A percentile compares a stretch with the other conserved stretches of the same genome.
These are phyloP conservation scores for Pitangus sulphuratus DNA, from an alignment of 2,797 vertebrate genomes.

Conservation along the genomic window DNA sequence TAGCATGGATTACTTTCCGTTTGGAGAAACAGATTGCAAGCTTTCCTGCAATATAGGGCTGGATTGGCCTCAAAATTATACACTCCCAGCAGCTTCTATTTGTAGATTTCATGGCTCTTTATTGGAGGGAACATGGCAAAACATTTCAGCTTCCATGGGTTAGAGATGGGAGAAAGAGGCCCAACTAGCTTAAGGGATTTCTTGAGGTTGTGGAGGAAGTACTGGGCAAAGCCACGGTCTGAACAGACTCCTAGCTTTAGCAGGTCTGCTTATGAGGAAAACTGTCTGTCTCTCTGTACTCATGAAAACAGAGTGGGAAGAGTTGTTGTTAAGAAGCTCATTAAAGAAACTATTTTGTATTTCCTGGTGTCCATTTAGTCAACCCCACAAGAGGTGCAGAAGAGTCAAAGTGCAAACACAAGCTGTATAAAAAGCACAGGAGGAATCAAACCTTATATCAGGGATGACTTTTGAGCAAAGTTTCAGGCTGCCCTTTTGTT, in stretches of 20 bases:
- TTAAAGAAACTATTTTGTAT: neutral
- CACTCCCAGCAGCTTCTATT: neutral
- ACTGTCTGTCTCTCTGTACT: neutral
- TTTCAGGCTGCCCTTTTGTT: neutral
- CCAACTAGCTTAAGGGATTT: neutral
- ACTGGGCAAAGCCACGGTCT: neutral
- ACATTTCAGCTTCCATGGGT: neutral
- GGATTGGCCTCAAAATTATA: neutral
- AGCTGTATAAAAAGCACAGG: neutral
- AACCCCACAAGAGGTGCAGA: neutral
- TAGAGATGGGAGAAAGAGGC: neutral
- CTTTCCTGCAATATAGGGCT: neutral
- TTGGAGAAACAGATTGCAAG: conserved; percentile 4
- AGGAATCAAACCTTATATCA: neutral
- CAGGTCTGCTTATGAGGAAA: neutral
- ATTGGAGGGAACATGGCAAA: neutral
- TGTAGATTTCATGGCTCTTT: neutral
- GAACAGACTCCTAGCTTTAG: neutral
- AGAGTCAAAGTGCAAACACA: neutral
- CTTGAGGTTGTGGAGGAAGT: neutral
- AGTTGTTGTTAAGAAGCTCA: neutral
- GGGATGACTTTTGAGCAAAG: neutral
- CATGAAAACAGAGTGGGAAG: neutral
- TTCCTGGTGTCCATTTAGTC: neutral
- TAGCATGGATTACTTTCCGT: neutral